These are phyloP conservation scores for Tenebrosternarchus preto DNA, from an alignment of 2,113 vertebrate genomes.

Conservation along the genomic window DNA sequence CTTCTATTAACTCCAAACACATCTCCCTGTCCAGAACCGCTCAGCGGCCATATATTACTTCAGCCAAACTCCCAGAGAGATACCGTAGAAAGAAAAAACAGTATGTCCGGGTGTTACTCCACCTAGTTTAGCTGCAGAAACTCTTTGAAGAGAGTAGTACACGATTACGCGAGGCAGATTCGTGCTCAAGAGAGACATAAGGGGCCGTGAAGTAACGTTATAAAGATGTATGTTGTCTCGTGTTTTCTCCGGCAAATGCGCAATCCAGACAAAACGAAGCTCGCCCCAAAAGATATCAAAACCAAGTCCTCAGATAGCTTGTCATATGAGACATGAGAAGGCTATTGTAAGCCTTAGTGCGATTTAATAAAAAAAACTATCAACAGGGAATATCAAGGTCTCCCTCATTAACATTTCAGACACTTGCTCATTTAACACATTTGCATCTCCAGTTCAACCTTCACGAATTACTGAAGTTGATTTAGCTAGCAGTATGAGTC, in stretches of 20 bases:
- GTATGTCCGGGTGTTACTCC: background rate
- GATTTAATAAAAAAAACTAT: background rate
- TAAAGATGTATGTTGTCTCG: background rate
- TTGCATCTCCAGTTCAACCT: background rate
- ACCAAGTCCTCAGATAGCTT: background rate
- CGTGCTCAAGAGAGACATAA: constrained; percentile 2
- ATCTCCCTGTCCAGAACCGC: constrained; percentile 24
- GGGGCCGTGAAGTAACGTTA: background rate
- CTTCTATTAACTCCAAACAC: constrained; percentile 46
- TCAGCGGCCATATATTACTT: constrained; percentile 8
- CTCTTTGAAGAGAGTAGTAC: constrained; percentile 5
- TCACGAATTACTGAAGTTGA: constrained; percentile 1
- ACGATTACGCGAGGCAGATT: constrained; percentile 4
- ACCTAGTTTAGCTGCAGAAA: background rate
- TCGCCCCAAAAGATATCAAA: constrained; percentile 5
- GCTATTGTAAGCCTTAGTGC: background rate
- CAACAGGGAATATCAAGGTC: constrained; percentile 12
- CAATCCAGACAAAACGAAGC: background rate
- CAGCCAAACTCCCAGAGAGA: constrained; percentile 23
- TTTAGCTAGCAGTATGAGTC: background rate
- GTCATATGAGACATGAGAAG: background rate
- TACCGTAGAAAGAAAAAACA: constrained; percentile 3
- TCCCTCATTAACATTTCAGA: background rate
- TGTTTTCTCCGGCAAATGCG: background rate
- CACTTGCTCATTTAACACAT: constrained; percentile 4